A percentile compares a stretch with the other conserved stretches of the same genome.
Conservation (phyloP, 2,113 vertebrate genomes). For the Cnemophilus loriae region DNA sequence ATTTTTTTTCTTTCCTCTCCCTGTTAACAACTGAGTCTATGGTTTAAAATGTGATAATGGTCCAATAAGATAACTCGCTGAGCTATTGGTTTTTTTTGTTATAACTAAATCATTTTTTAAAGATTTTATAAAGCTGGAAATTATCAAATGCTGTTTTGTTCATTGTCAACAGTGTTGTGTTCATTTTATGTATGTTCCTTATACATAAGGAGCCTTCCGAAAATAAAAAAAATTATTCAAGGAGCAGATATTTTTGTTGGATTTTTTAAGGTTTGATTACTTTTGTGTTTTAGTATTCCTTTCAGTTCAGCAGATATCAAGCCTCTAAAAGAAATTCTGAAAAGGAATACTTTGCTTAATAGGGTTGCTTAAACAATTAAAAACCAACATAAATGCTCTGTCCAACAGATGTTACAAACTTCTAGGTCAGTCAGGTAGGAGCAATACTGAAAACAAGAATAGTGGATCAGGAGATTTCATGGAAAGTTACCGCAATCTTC, state of each 20-base stretch:
- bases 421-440: background rate
- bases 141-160: slow-evolving; percentile 73
- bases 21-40: slow-evolving; percentile 62
- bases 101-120: slow-evolving; percentile 69
- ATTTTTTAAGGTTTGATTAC: slow-evolving; percentile 14
- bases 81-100: slow-evolving; percentile 71
- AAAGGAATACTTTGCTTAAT: background rate
- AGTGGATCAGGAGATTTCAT: background rate
- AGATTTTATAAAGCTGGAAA: slow-evolving; percentile 73
- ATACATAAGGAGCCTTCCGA: slow-evolving; percentile 70
- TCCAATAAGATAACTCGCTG: slow-evolving; percentile 73
- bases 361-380: background rate
- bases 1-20: background rate
- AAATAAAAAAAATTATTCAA: slow-evolving; percentile 75
- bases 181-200: slow-evolving; percentile 78
- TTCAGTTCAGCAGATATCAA: slow-evolving; percentile 87
- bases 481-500: background rate
- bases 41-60: slow-evolving; percentile 74
- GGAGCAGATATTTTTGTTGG: background rate
- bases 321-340: slow-evolving; percentile 64
- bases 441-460: background rate
- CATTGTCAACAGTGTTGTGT: slow-evolving; percentile 76
- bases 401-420: background rate
- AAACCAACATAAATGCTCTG: background rate
- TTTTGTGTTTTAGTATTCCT: background rate